These are phyloP conservation scores for Asarcornis scutulata DNA, from an alignment of 2,113 vertebrate species.

Conservation along the genomic window DNA sequence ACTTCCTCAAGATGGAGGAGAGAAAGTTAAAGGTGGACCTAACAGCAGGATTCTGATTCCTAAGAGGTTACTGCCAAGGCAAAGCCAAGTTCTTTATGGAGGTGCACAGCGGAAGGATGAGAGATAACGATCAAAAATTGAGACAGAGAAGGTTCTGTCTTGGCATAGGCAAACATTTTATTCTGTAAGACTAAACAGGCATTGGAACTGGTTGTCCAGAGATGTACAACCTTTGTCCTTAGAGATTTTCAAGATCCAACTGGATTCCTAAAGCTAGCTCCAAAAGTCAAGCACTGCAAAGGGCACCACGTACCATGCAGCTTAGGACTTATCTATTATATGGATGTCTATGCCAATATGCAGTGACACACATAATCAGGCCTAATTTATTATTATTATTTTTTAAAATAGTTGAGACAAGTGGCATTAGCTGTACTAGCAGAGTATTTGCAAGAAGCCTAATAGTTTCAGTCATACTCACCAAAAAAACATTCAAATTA, in stretches of 20 bases:
- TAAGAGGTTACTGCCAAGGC: not conserved
- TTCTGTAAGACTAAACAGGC: not conserved
- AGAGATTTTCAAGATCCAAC: not conserved
- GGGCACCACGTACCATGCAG: not conserved
- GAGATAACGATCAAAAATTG: not conserved
- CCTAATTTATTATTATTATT: not conserved
- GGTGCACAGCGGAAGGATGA: not conserved
- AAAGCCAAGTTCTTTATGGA: not conserved
- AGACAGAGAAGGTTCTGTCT: not conserved
- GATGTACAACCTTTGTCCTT: not conserved
- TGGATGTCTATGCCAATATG: not conserved
- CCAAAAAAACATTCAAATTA: slow-evolving; percentile 91
- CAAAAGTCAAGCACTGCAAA: not conserved
- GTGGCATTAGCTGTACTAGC: not conserved
- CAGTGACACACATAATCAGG: not conserved
- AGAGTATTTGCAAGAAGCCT: not conserved
- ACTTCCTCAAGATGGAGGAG: not conserved
- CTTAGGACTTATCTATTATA: not conserved
- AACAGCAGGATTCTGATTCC: not conserved
- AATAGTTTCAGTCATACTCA: slow-evolving; percentile 72
- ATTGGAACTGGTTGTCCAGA: not conserved
- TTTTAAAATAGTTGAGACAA: not conserved
- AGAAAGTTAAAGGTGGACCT: not conserved
- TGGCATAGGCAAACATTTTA: not conserved
- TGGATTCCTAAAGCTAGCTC: not conserved